Evolutionary conservation across 1,140 invertebrate species (phyloP).

Genomic region (Phymastichus coffea): DNA sequence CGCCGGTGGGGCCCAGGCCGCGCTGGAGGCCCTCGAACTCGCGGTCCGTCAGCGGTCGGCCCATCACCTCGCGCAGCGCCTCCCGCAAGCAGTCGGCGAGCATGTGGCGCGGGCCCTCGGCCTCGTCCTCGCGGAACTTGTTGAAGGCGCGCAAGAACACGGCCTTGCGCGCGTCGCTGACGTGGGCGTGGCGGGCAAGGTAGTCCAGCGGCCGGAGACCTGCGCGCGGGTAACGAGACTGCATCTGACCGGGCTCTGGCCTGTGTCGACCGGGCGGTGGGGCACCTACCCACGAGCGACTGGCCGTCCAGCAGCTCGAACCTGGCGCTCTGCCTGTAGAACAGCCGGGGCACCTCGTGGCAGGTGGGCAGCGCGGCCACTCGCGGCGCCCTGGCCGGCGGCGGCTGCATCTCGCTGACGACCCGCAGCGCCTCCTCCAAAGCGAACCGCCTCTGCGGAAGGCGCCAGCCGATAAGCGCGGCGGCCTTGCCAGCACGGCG

Average conservation of each 20-base stretch:
- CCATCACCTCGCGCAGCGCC: slow-evolving; percentile 64
- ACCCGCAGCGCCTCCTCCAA: slow-evolving; percentile 65
- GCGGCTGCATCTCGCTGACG: slow-evolving; percentile 33
- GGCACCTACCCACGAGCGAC: slow-evolving; percentile 55
- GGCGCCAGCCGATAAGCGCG: no score
- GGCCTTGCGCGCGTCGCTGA: slow-evolving; percentile 64
- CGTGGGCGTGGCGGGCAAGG: slow-evolving; percentile 59
- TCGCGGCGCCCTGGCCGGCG: no score
- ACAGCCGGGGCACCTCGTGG: slow-evolving; percentile 61
- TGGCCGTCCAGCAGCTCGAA: slow-evolving; percentile 67
- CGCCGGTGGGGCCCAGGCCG: slow-evolving; percentile 53
- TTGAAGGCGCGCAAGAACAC: slow-evolving; percentile 62
- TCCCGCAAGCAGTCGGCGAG: slow-evolving; percentile 53
- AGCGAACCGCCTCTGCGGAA: slow-evolving; percentile 58
- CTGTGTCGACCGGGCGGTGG: not conserved
- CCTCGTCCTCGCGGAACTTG: slow-evolving; percentile 50
- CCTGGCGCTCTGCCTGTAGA: slow-evolving; percentile 63
- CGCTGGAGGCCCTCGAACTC: slow-evolving; percentile 55
- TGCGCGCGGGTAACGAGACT: slow-evolving; percentile 29
- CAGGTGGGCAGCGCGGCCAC: slow-evolving; percentile 46
- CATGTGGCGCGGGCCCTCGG: slow-evolving; percentile 44
- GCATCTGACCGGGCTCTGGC: no score
- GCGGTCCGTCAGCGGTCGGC: slow-evolving; percentile 53
- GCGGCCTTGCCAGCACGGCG: no score
- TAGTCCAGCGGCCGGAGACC: slow-evolving; percentile 65